These are phyloP conservation scores for Octonoba sinensis DNA, from an alignment of 2,888 invertebrate species.

Conservation along the genomic window DNA sequence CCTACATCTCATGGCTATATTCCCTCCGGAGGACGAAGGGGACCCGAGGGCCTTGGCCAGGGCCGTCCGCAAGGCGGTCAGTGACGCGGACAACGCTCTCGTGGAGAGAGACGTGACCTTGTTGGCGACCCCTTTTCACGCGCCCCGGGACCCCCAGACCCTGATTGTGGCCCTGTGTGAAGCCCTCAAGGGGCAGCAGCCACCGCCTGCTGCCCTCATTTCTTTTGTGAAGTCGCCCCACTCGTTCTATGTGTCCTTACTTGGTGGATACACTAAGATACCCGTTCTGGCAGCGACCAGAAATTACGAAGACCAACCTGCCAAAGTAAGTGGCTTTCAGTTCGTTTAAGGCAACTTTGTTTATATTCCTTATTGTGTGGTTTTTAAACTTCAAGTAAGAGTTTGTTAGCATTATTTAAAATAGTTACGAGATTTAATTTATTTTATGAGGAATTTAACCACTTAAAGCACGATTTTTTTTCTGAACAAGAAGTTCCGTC, in stretches of 20 bases:
- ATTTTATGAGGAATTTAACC: no score
- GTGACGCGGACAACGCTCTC: slow-evolving; percentile 45
- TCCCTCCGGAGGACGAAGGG: slow-evolving; percentile 26
- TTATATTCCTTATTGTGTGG: not conserved
- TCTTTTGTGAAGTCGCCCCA: slow-evolving; percentile 38
- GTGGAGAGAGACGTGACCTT: slow-evolving; percentile 49
- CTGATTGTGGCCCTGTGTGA: slow-evolving; percentile 34
- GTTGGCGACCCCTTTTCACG: slow-evolving; percentile 40
- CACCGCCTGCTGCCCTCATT: slow-evolving; percentile 36
- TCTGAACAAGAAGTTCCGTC: no score
- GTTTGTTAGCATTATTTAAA: no score
- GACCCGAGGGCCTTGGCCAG: slow-evolving; percentile 14
- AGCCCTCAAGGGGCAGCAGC: slow-evolving; percentile 23
- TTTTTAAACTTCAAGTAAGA: not conserved
- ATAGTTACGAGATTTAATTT: no score
- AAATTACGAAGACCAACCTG: slow-evolving; percentile 27
- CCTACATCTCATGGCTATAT: slow-evolving; percentile 35
- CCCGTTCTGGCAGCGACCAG: slow-evolving; percentile 42
- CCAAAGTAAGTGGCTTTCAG: slow-evolving; percentile 29
- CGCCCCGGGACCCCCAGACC: slow-evolving; percentile 9
- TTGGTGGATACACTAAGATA: slow-evolving; percentile 32
- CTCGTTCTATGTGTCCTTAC: slow-evolving; percentile 41
- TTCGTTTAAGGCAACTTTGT: not conserved
- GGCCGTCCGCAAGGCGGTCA: slow-evolving; percentile 47
- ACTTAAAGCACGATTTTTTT: no score